A percentile compares a stretch with the other conserved stretches of the same genome.
Evolutionary conservation across 2,113 vertebrate species (phyloP).

Genomic region (Orientallactaga bullata): DNA sequence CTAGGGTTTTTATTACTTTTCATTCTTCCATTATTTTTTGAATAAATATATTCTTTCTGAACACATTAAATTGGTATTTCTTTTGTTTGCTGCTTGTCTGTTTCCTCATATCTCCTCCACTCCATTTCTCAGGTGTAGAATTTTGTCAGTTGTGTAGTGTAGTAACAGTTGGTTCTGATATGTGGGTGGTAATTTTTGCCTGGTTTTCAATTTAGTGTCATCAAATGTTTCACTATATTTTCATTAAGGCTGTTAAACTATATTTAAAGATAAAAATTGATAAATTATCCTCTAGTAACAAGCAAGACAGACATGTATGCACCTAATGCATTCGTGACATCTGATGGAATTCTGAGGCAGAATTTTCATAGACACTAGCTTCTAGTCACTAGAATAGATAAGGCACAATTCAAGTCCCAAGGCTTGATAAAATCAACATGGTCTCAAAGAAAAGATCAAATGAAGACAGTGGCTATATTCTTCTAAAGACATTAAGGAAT

Average conservation of each 20-base stretch:
- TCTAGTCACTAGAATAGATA: not conserved
- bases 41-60: not conserved
- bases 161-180: not conserved
- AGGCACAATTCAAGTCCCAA: constrained; percentile 1
- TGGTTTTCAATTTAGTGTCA: not conserved
- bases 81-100: not conserved
- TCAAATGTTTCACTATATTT: constrained; percentile 7
- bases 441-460: not conserved
- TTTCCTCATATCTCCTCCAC: not conserved
- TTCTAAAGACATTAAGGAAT: constrained; percentile 1
- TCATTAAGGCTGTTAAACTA: no score
- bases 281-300: constrained; percentile 25
- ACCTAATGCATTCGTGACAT: not conserved
- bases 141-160: not conserved
- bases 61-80: not conserved
- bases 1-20: not conserved
- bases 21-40: not conserved
- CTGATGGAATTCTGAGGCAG: not conserved
- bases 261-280: not conserved
- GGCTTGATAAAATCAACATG: constrained; percentile 27
- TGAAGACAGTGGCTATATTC: not conserved
- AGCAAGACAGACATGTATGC: not conserved
- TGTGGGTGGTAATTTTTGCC: not conserved
- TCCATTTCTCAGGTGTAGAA: not conserved
- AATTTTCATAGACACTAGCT: not conserved